Evolutionary conservation across 2,888 invertebrate species (phyloP).

Genomic region (Cynaeus angustus): DNA sequence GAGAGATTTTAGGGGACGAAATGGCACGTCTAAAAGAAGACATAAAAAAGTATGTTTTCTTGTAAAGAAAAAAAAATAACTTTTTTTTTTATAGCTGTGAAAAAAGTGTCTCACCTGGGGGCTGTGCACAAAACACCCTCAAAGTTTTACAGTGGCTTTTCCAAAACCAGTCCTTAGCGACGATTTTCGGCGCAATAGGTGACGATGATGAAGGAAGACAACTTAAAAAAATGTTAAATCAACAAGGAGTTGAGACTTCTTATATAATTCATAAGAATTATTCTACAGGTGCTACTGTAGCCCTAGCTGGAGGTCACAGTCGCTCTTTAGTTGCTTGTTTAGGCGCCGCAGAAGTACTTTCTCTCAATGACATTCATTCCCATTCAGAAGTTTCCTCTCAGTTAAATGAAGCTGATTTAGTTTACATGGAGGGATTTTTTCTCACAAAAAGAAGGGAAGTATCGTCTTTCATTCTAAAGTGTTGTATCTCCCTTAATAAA

Average conservation of each 20-base stretch:
- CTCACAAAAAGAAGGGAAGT: constrained; percentile 72
- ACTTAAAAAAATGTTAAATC: constrained; percentile 68
- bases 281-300: constrained; percentile 74
- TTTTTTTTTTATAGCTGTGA: constrained; percentile 59
- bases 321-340: constrained; percentile 74
- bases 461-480: constrained; percentile 70
- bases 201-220: constrained; percentile 71
- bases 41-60: constrained; percentile 58
- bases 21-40: constrained; percentile 63
- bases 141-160: constrained; percentile 71
- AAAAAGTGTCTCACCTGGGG: constrained; percentile 67
- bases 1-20: constrained; percentile 64
- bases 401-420: constrained; percentile 62
- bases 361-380: constrained; percentile 63
- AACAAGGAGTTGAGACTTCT: constrained; percentile 70
- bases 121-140: constrained; percentile 73
- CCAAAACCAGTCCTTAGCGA: constrained; percentile 56
- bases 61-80: not conserved
- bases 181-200: constrained; percentile 74
- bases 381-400: constrained; percentile 53
- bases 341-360: constrained; percentile 73
- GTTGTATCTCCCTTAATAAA: constrained; percentile 67
- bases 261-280: constrained; percentile 64
- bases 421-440: constrained; percentile 77
- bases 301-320: constrained; percentile 70